phyloP scores from a whole-genome alignment of 2,888 invertebrate species.

The Hylaea fasciaria region DNA sequence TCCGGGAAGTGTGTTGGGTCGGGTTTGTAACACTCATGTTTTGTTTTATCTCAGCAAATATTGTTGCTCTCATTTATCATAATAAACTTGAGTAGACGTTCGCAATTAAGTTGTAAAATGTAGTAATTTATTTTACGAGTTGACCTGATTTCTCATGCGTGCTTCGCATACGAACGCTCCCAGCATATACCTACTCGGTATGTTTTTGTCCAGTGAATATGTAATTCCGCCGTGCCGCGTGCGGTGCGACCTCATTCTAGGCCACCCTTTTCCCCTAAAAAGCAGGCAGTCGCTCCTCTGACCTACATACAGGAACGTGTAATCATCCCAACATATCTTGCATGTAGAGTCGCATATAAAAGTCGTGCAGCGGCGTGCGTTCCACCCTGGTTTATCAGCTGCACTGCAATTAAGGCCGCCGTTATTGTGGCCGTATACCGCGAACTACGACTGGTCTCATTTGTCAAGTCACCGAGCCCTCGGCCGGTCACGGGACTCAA shows the following conservation, averaged over 20 bases:
- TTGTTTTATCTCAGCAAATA: neutral
- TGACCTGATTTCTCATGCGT: conserved; percentile 40
- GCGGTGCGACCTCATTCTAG: conserved; percentile 61
- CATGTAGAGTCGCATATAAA: conserved; percentile 28
- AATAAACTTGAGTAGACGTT: neutral
- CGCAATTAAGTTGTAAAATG: neutral
- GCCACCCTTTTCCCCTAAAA: conserved; percentile 57
- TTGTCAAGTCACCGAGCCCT: conserved; percentile 38
- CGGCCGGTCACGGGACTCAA: conserved; percentile 24
- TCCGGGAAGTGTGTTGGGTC: conserved; percentile 9
- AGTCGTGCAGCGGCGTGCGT: conserved; percentile 18
- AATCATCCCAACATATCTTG: conserved; percentile 32
- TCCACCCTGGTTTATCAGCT: conserved; percentile 28
- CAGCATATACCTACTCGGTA: conserved; percentile 15
- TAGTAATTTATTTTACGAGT: conserved; percentile 19
- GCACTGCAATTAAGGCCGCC: conserved; percentile 36
- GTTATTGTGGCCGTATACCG: conserved; percentile 12
- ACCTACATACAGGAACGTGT: conserved; percentile 59
- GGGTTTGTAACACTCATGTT: conserved; percentile 8
- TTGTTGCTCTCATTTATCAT: neutral
- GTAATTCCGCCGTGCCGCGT: conserved; percentile 47
- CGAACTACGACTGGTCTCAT: conserved; percentile 37
- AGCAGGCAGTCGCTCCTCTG: conserved; percentile 62
- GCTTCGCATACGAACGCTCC: conserved; percentile 33
- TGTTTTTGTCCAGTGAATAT: conserved; percentile 49